phyloP scores from a whole-genome alignment of 2,888 invertebrate species.

The Mesorhabditis spiculigera region DNA sequence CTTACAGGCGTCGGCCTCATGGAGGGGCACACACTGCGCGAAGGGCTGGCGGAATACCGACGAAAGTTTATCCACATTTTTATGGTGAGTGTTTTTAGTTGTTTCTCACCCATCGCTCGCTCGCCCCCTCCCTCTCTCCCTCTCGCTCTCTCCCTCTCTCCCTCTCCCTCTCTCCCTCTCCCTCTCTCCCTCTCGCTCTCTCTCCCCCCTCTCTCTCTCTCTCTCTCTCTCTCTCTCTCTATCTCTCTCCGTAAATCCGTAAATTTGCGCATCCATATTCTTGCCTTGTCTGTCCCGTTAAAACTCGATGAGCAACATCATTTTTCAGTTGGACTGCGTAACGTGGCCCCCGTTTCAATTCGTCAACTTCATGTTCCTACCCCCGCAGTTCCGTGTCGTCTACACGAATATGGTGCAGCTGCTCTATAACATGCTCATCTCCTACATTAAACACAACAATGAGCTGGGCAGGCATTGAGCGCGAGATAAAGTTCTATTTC shows the following conservation, averaged over 20 bases:
- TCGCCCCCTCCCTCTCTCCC: too few relatives aligned
- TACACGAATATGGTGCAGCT: slow-evolving; percentile 1
- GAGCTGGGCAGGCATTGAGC: background rate
- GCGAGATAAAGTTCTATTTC: background rate
- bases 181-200: too few relatives aligned
- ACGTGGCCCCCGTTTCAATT: slow-evolving; percentile 3
- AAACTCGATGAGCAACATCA: too few relatives aligned
- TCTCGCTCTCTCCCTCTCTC: too few relatives aligned
- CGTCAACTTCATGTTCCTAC: background rate
- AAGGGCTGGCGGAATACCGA: background rate
- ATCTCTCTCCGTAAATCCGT: too few relatives aligned
- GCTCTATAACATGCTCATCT: background rate
- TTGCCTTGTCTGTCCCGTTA: too few relatives aligned
- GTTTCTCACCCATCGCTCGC: too few relatives aligned
- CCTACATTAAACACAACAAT: background rate
- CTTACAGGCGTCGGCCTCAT: background rate
- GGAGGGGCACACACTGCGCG: slow-evolving; percentile 2
- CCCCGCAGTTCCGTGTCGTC: background rate
- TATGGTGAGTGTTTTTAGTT: background rate
- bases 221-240: too few relatives aligned
- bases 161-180: too few relatives aligned
- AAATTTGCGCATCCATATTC: too few relatives aligned
- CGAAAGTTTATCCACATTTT: background rate
- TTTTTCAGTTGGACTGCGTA: background rate
- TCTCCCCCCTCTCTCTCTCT: too few relatives aligned